These are phyloP conservation scores for Dolichallabes microphthalmus DNA, from an alignment of 2,113 vertebrate genomes.

Conservation along the genomic window DNA sequence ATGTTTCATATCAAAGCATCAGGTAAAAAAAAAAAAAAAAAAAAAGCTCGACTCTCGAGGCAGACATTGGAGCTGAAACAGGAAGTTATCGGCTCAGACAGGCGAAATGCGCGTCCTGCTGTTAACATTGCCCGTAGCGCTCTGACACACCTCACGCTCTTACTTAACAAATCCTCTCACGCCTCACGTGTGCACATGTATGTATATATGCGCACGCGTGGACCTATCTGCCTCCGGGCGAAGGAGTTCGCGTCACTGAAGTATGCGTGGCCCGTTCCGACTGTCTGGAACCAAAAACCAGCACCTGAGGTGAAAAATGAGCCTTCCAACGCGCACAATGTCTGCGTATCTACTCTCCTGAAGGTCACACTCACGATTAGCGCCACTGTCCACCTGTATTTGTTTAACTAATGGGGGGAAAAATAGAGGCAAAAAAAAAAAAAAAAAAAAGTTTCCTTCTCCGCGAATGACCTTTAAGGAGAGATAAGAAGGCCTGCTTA, in stretches of 20 bases:
- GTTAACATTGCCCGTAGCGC: background rate
- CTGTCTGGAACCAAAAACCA: constrained; percentile 12
- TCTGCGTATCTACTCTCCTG: constrained; percentile 7
- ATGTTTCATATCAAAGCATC: no score
- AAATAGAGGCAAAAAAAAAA: constrained; percentile 20
- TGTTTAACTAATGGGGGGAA: constrained; percentile 42
- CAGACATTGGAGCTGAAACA: background rate
- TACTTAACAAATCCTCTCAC: constrained; percentile 9
- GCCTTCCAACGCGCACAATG: background rate
- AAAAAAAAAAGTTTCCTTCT: constrained; percentile 30
- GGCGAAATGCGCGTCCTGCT: background rate
- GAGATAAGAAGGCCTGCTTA: constrained; percentile 27
- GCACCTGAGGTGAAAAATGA: constrained; percentile 21
- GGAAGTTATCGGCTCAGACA: constrained; percentile 1
- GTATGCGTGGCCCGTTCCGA: background rate
- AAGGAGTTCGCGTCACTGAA: constrained; percentile 9
- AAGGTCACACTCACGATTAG: constrained; percentile 42
- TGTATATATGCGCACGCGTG: background rate
- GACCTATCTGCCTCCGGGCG: background rate
- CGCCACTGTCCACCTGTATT: constrained; percentile 36
- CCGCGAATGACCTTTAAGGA: constrained; percentile 36
- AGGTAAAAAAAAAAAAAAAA: background rate
- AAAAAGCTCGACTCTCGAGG: background rate
- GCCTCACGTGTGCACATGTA: background rate
- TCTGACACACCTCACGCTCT: background rate